Evolutionary conservation across 2,113 vertebrate species (phyloP).

Genomic region (Odontophorus gujanensis): DNA sequence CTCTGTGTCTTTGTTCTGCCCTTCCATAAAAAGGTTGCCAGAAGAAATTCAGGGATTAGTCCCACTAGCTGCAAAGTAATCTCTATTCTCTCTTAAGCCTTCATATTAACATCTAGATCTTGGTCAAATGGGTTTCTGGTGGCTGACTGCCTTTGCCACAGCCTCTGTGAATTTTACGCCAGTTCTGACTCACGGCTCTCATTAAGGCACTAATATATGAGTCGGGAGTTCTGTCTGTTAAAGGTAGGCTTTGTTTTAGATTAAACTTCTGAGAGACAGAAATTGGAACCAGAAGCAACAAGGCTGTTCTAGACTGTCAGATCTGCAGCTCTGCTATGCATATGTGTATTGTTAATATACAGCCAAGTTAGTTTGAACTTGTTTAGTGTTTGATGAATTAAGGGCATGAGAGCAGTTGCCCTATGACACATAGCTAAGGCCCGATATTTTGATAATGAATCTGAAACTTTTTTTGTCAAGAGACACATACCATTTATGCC

Average conservation of each 20-base stretch:
- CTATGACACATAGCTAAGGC: neutral
- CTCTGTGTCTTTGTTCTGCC: neutral
- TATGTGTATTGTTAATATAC: neutral
- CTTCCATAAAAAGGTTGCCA: neutral
- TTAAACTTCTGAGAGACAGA: neutral
- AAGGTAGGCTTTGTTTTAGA: neutral
- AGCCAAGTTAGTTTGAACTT: neutral
- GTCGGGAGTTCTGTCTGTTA: neutral
- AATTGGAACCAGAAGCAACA: neutral
- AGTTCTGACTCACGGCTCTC: neutral
- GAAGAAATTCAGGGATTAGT: slow-evolving; percentile 20
- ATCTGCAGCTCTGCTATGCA: neutral
- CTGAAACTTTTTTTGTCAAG: neutral
- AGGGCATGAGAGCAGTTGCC: neutral
- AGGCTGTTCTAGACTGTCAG: neutral
- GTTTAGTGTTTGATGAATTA: neutral
- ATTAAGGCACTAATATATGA: neutral
- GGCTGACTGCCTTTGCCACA: neutral
- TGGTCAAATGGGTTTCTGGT: neutral
- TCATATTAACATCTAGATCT: neutral
- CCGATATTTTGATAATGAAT: neutral
- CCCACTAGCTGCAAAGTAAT: neutral
- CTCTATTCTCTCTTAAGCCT: neutral
- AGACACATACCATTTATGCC: fast-evolving
- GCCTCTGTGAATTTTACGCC: neutral